These are phyloP conservation scores for Melipona bicolor DNA, from an alignment of 2,888 invertebrate species.

Conservation along the genomic window DNA sequence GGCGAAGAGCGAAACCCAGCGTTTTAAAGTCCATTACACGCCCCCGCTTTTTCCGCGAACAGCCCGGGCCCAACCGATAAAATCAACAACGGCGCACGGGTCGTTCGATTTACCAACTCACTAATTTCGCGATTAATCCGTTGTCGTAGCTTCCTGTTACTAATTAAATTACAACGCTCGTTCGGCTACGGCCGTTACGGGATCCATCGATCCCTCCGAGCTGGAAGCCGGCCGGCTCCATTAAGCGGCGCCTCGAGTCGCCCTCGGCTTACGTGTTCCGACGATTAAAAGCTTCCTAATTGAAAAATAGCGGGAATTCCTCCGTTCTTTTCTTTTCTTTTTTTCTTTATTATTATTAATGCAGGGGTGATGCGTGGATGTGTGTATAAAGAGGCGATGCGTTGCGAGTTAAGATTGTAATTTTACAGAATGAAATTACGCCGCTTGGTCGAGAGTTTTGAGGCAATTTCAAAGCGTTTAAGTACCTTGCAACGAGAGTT, in stretches of 20 bases:
- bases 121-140: constrained; percentile 39
- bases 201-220: constrained; percentile 27
- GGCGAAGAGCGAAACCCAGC: constrained; percentile 12
- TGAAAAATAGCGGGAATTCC: background rate
- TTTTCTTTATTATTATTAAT: background rate
- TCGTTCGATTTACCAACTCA: constrained; percentile 10
- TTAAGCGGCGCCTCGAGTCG: background rate
- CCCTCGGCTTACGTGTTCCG: background rate
- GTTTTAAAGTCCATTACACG: constrained; percentile 19
- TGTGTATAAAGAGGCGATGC: background rate
- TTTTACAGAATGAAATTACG: background rate
- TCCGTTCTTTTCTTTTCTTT: background rate
- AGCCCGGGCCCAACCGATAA: background rate
- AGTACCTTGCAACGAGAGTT: background rate
- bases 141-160: constrained; percentile 18
- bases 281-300: constrained; percentile 11
- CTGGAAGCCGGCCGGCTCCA: background rate
- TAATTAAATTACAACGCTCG: constrained; percentile 37
- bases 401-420: background rate
- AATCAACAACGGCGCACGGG: background rate
- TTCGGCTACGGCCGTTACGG: constrained; percentile 16
- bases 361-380: background rate
- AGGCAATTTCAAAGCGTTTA: background rate
- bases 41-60: background rate
- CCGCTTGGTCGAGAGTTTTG: background rate